These are phyloP conservation scores for Cyanoramphus novaezelandiae DNA, from an alignment of 2,113 vertebrate genomes.

Conservation along the genomic window DNA sequence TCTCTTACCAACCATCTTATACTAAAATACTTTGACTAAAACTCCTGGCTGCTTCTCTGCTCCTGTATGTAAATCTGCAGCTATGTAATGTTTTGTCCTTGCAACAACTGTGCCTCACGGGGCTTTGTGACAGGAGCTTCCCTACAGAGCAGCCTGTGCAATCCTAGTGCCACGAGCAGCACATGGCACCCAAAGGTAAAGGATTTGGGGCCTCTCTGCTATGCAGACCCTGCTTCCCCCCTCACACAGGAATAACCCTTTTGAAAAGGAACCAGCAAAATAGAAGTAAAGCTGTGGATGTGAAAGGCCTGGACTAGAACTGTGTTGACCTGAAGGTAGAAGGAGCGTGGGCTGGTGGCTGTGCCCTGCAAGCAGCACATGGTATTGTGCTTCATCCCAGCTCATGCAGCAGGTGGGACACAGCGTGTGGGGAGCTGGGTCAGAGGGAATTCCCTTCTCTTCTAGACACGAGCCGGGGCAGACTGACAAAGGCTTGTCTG, in stretches of 20 bases:
- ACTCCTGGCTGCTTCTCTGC: not conserved
- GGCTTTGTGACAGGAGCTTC: not conserved
- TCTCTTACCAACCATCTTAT: not conserved
- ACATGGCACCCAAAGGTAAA: not conserved
- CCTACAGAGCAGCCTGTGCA: not conserved
- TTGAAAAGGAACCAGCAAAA: not conserved
- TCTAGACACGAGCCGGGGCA: rapidly evolving
- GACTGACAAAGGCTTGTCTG: not conserved
- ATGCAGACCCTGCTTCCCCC: too few relatives aligned
- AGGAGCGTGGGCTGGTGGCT: not conserved
- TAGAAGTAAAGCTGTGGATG: not conserved
- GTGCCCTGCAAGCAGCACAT: not conserved
- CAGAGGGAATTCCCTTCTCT: not conserved
- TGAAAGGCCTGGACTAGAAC: not conserved
- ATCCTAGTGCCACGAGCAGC: not conserved
- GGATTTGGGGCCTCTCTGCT: not conserved
- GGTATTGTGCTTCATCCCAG: too few relatives aligned
- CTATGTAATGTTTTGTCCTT: not conserved
- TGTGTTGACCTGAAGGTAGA: too few relatives aligned
- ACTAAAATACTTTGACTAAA: not conserved
- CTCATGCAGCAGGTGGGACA: rapidly evolving
- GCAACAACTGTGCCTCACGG: not conserved
- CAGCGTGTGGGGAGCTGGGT: not conserved
- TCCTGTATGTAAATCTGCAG: not conserved
- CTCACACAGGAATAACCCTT: not conserved